Evolutionary conservation across 1,140 invertebrate species (phyloP).

Genomic region (Drosophila grimshawi): DNA sequence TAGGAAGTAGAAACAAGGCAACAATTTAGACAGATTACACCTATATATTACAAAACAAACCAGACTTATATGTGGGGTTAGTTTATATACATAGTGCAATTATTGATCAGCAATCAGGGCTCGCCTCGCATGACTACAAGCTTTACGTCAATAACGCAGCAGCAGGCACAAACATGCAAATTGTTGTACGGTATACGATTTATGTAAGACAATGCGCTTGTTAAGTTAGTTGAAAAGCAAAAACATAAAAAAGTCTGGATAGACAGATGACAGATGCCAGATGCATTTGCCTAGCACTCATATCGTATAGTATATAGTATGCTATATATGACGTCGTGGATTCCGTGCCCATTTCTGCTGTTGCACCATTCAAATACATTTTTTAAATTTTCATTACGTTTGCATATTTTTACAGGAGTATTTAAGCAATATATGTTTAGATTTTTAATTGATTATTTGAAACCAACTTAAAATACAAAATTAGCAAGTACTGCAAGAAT

Average conservation of each 20-base stretch:
- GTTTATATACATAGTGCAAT: constrained; percentile 76
- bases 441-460: constrained; percentile 10
- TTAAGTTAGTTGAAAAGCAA: constrained; percentile 63
- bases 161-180: constrained; percentile 80
- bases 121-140: constrained; percentile 60
- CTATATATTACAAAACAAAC: constrained; percentile 70
- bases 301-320: constrained; percentile 47
- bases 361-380: constrained; percentile 46
- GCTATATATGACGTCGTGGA: constrained; percentile 84
- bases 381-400: constrained; percentile 64
- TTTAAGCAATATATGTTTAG: constrained; percentile 71
- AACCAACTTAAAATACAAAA: constrained; percentile 65
- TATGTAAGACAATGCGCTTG: constrained; percentile 60
- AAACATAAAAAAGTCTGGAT: constrained; percentile 54
- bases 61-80: constrained; percentile 63
- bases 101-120: constrained; percentile 31
- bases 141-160: constrained; percentile 71
- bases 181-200: constrained; percentile 42
- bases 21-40: constrained; percentile 80
- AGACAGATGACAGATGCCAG: constrained; percentile 39
- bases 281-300: constrained; percentile 4
- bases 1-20: constrained; percentile 76
- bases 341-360: constrained; percentile 62
- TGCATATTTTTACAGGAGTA: constrained; percentile 71
- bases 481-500: constrained; percentile 70